Base-by-base conservation (phyloP, 2,113 vertebrate genomes). In the Gasterosteus aculeatus region DNA sequence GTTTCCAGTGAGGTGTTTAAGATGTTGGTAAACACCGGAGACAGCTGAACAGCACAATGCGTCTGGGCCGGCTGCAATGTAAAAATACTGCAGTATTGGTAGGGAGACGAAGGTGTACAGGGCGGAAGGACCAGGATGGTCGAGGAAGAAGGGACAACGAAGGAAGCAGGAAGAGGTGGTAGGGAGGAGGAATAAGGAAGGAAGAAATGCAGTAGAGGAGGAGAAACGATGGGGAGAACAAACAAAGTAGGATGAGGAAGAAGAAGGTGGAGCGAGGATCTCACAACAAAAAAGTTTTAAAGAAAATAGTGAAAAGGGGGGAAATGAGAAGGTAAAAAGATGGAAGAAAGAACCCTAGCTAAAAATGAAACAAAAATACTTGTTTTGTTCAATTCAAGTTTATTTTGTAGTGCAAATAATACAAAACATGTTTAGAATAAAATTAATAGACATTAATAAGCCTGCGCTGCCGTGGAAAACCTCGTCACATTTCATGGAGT, bases 351-450 rank as follows among this genome's bases (percentile, higher is more conserved):
- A 38, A 26, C 1, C 35, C 33, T 35, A 4, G 2, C 33, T 35
- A 35, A 35, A 33, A 33, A 38, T 38, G 22, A 14, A 56, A 56
- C 2, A 29, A 56, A 49, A 49, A 49, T 18, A 29, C 4, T 0
- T 11, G 44, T 41, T 15, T 10, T 61, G 57, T 72, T 88, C n/a
- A 78, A 67, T 92, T 94, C 84, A 92, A 92, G 91, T 93, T 92
- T 91, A 90, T 93, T 92, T 69, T 88, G 75, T 89, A 95, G 92
- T 94, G 93, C 94, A 95, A 95, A 94, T 91, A 69, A 92, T 89
- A 89, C 65, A 92, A 92, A 91, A 90, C 77, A 88, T 83, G 76
- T 69, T 85, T 38, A 74, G 80, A 86, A 84, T 84, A 15, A 88
- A 89, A 84, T 56, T 67, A 35, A 51, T 81, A 66, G 51, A 87